These are phyloP conservation scores for Ochotona princeps DNA, from an alignment of 2,113 vertebrate genomes.

Conservation along the genomic window DNA sequence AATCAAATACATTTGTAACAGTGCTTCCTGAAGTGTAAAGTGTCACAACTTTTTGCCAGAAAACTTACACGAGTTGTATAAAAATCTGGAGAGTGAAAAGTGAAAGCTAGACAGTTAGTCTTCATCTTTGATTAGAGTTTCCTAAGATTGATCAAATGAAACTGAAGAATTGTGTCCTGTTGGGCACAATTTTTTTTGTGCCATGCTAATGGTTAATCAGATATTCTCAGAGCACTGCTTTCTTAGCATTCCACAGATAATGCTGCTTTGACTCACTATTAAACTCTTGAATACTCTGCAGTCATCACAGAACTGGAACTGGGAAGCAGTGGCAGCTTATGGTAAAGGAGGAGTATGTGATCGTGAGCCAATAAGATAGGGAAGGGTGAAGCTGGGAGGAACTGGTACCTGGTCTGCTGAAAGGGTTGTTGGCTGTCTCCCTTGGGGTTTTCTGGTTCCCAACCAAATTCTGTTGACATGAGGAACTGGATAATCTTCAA, in stretches of 20 bases:
- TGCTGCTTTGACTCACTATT: constrained; percentile 26
- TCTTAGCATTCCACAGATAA: not conserved
- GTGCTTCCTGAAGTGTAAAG: not conserved
- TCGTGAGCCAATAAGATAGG: not conserved
- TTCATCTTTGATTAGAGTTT: constrained; percentile 44
- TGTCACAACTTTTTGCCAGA: not conserved
- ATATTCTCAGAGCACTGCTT: constrained; percentile 14
- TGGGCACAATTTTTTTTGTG: constrained; percentile 6
- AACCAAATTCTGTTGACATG: not conserved
- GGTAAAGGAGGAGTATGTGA: not conserved
- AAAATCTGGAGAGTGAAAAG: constrained; percentile 10
- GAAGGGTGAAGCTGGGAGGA: not conserved
- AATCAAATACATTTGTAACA: not conserved
- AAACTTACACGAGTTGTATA: not conserved
- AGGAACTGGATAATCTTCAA: constrained; percentile 1
- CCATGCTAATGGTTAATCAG: not conserved
- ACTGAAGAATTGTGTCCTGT: constrained; percentile 17
- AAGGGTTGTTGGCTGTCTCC: not conserved
- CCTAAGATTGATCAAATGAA: not conserved
- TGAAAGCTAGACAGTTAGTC: not conserved
- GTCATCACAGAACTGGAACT: not conserved
- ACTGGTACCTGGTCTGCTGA: not conserved
- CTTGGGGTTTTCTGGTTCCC: not conserved
- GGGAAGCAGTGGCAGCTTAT: not conserved
- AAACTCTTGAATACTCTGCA: not conserved